Conservation (phyloP, 2,797 vertebrate genomes). For the Gymnothorax reevesii region DNA sequence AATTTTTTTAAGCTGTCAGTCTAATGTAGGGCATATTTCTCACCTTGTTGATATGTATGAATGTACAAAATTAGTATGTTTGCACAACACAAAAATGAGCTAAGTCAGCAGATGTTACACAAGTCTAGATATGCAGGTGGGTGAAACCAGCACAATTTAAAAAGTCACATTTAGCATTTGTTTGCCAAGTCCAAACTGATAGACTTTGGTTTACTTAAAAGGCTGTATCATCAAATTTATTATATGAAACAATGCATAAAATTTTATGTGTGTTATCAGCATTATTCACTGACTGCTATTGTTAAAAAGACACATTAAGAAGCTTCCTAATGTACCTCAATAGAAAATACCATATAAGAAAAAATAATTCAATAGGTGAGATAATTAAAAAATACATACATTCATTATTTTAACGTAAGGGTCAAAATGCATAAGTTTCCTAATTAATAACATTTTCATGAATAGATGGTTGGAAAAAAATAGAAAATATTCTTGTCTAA, state of each 20-base stretch:
- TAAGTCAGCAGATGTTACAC: not conserved
- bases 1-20: not conserved
- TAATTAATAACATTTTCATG: conserved; percentile 3
- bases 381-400: not conserved
- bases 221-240: not conserved
- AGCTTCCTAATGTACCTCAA: not conserved
- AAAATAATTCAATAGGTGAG: not conserved
- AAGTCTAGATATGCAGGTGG: not conserved
- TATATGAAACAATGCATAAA: not conserved
- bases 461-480: conserved; percentile 5
- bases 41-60: not conserved
- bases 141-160: not conserved
- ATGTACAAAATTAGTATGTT: conserved; percentile 2
- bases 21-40: not conserved
- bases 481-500: not conserved
- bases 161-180: not conserved
- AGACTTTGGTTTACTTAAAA: conserved; percentile 6
- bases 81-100: conserved; percentile 13
- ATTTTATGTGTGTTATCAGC: not conserved
- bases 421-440: not conserved
- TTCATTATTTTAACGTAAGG: conserved; percentile 4
- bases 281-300: conserved; percentile 18
- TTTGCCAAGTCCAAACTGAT: conserved; percentile 8
- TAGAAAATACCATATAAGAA: not conserved
- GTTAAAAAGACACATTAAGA: not conserved